A percentile compares a stretch with the other conserved stretches of the same genome.
phyloP scores from a whole-genome alignment of 2,888 invertebrate genomes.

The Pristionchus entomophagus region DNA sequence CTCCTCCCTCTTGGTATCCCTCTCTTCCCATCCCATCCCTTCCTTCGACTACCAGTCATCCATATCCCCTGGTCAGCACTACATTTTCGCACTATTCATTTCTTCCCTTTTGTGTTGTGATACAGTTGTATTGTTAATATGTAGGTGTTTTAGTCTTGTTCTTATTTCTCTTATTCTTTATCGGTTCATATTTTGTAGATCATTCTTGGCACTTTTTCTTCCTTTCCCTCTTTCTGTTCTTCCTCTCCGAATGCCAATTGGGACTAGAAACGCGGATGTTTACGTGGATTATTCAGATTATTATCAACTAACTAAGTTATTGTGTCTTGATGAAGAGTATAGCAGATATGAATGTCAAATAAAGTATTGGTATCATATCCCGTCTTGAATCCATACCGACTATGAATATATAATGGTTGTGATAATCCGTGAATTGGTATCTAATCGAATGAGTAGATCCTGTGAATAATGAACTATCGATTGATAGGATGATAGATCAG shows the following conservation, averaged over 20 bases:
- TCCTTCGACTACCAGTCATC: conserved; percentile 1
- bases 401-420: conserved; percentile 4
- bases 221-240: not conserved
- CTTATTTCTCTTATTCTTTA: conserved; percentile 3
- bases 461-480: not conserved
- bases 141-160: conserved; percentile 27
- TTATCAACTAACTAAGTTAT: conserved; percentile 23
- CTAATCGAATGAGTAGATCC: not conserved
- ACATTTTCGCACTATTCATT: conserved; percentile 35
- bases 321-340: conserved; percentile 41
- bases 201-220: conserved; percentile 24
- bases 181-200: conserved; percentile 41
- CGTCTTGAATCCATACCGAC: not conserved
- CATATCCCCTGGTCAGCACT: conserved; percentile 34
- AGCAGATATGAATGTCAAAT: conserved; percentile 41
- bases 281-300: conserved; percentile 33
- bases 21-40: not conserved
- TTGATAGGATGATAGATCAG: not conserved
- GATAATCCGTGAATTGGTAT: not conserved
- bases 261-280: conserved; percentile 44
- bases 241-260: conserved; percentile 40
- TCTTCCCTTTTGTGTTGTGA: conserved; percentile 36
- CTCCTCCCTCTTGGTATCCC: not conserved
- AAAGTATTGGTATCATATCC: conserved; percentile 22
- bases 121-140: conserved; percentile 21